Conservation (phyloP, 2,113 vertebrate genomes). For the Delphinus delphis region DNA sequence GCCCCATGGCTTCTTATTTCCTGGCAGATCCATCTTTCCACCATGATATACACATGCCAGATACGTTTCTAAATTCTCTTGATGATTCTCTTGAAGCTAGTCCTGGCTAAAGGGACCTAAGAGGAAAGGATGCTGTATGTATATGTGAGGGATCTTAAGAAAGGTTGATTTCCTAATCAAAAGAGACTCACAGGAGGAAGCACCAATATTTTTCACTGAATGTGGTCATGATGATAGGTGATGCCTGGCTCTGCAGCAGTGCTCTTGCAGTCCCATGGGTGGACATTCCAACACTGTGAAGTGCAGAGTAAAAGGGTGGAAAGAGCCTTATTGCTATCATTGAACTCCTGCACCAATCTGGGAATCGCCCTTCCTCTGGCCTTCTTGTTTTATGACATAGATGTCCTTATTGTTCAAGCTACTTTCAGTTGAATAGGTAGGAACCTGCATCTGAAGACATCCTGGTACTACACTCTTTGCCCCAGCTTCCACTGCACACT, state of each 20-base stretch:
- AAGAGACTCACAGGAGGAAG: neutral
- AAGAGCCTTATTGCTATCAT: neutral
- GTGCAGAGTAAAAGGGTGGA: neutral
- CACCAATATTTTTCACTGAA: neutral
- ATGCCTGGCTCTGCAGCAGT: neutral
- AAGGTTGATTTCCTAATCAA: neutral
- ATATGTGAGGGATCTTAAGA: neutral
- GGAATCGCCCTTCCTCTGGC: neutral
- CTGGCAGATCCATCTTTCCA: neutral
- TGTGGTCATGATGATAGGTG: no score
- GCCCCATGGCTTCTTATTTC: neutral
- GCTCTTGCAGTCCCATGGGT: neutral
- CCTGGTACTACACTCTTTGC: neutral
- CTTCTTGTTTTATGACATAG: neutral
- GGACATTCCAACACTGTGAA: neutral
- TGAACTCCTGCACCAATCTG: neutral
- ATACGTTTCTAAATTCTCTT: neutral
- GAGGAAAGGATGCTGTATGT: neutral
- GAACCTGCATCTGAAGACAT: neutral
- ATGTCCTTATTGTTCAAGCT: neutral
- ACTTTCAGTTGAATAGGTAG: neutral
- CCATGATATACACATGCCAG: neutral
- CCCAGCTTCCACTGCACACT: neutral
- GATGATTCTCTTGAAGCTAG: neutral
- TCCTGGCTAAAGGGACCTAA: neutral